Conservation (phyloP, 2,797 vertebrate species). For the Aphelocoma californica region DNA sequence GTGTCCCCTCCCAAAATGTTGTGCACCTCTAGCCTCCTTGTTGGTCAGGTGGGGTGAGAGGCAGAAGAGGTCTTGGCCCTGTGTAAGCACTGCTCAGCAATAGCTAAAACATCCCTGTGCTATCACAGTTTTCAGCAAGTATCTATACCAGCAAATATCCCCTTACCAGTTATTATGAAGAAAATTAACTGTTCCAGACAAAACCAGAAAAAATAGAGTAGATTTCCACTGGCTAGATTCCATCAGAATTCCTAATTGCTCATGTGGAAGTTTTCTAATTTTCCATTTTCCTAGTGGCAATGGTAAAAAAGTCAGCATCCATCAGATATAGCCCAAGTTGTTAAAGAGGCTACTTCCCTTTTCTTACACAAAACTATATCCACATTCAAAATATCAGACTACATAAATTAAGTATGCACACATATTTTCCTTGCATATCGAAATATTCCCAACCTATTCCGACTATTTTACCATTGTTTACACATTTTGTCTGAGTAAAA, state of each 20-base stretch:
- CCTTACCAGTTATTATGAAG: not conserved
- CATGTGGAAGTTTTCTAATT: not conserved
- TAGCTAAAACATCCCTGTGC: rapidly evolving
- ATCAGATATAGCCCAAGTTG: not conserved
- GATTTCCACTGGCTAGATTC: not conserved
- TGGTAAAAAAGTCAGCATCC: not conserved
- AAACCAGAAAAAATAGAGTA: not conserved
- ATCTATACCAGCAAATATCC: not conserved
- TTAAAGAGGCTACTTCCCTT: not conserved
- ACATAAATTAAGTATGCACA: not conserved
- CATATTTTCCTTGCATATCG: not conserved
- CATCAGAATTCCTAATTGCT: not conserved
- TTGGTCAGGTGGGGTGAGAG: not conserved
- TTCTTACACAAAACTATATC: not conserved
- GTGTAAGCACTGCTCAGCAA: not conserved
- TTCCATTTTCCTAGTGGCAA: not conserved
- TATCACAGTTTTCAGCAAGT: not conserved
- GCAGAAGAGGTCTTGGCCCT: not conserved
- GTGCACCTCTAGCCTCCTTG: too few relatives aligned
- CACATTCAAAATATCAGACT: not conserved
- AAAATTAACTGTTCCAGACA: not conserved
- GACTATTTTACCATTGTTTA: not conserved
- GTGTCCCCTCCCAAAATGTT: not conserved
- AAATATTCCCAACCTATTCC: not conserved
- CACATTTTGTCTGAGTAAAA: not conserved